Evolutionary conservation across 2,888 invertebrate species (phyloP).

Genomic region (Acrobasis suavella): DNA sequence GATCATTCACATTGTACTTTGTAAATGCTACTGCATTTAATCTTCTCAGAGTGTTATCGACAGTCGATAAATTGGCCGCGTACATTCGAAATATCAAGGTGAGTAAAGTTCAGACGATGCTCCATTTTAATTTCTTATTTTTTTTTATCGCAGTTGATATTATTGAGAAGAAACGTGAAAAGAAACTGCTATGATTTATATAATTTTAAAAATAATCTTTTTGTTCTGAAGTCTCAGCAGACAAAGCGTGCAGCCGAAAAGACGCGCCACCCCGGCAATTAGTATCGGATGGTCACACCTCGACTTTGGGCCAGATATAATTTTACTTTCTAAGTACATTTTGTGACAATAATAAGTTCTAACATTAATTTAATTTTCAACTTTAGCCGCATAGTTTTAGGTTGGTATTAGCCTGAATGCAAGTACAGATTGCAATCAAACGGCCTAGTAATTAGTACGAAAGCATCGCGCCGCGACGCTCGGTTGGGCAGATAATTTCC

Average conservation of each 20-base stretch:
- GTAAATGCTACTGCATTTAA: conserved; percentile 52
- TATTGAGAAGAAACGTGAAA: neutral
- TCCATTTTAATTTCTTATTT: neutral
- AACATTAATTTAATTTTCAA: conserved; percentile 41
- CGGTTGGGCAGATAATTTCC: conserved; percentile 81
- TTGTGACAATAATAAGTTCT: conserved; percentile 70
- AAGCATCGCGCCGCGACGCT: conserved; percentile 73
- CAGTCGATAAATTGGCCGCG: conserved; percentile 23
- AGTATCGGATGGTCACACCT: conserved; percentile 81
- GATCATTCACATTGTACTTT: conserved; percentile 48
- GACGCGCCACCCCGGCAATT: conserved; percentile 68
- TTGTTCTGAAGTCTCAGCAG: conserved; percentile 14
- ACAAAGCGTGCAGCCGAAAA: conserved; percentile 19
- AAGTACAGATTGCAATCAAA: conserved; percentile 74
- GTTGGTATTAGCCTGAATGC: conserved; percentile 43
- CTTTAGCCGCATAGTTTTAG: conserved; percentile 45
- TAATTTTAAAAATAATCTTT: conserved; percentile 10
- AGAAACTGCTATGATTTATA: neutral
- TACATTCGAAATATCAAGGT: conserved; percentile 21
- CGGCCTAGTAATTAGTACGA: conserved; percentile 78
- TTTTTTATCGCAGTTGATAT: conserved; percentile 31
- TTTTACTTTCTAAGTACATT: conserved; percentile 79
- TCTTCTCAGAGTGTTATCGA: conserved; percentile 43
- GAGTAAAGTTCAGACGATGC: neutral
- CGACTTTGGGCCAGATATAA: conserved; percentile 75